These are phyloP conservation scores for Halcyon badia DNA, from an alignment of 2,797 vertebrate species.

Conservation along the genomic window DNA sequence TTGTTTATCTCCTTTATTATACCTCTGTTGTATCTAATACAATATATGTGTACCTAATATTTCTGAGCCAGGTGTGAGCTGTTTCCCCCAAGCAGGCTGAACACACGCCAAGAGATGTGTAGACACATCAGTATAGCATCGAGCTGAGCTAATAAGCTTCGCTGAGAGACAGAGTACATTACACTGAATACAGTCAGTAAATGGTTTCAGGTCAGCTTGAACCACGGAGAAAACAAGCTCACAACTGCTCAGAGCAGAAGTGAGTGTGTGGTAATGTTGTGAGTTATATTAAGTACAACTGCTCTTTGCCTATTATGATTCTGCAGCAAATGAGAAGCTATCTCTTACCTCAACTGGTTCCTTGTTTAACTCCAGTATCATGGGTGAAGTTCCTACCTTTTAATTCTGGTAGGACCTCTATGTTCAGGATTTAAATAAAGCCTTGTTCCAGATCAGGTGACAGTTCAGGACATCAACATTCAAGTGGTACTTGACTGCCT, in stretches of 20 bases:
- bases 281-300: neutral
- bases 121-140: neutral
- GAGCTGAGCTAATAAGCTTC: neutral
- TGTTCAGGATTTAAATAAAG: neutral
- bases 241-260: neutral
- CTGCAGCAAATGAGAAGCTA: neutral
- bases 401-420: neutral
- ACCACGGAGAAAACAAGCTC: neutral
- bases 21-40: neutral
- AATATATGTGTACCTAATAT: neutral
- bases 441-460: neutral
- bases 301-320: neutral
- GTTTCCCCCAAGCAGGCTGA: neutral
- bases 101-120: neutral
- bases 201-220: neutral
- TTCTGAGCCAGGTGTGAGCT: neutral
- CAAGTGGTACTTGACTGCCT: neutral
- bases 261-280: fast-evolving
- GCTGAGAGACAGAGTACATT: neutral
- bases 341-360: neutral
- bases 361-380: neutral
- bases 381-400: neutral
- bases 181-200: neutral
- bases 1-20: constrained; percentile 55
- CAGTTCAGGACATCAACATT: neutral